Conservation (phyloP, 2,888 invertebrate genomes). For the Tinea trinotella region DNA sequence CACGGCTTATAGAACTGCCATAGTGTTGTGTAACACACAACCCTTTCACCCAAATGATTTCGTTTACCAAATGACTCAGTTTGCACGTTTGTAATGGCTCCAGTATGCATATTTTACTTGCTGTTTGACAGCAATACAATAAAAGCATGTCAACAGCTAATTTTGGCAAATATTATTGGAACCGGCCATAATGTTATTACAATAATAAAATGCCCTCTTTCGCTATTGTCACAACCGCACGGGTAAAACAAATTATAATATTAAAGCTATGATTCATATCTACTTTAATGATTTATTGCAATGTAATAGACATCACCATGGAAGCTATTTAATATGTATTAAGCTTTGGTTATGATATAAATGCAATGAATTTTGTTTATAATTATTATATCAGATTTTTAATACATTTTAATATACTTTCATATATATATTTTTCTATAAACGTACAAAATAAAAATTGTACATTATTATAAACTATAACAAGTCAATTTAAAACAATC, state of each 20-base stretch:
- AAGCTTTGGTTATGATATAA: neutral
- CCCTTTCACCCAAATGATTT: no score
- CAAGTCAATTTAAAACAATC: no score
- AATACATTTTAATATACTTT: no score
- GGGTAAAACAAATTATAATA: neutral
- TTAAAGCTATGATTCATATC: neutral
- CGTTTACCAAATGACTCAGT: no score
- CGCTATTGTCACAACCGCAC: neutral
- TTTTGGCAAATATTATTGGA: neutral
- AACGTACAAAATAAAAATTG: neutral
- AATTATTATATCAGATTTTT: no score
- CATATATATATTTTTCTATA: neutral
- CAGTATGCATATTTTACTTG: neutral
- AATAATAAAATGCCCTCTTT: neutral
- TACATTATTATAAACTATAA: no score
- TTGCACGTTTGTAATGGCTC: no score
- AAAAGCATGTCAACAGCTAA: neutral
- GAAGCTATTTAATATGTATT: neutral
- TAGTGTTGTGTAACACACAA: no score
- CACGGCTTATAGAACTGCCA: no score
- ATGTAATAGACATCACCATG: neutral
- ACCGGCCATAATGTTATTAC: neutral
- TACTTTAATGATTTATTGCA: neutral
- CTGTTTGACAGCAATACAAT: neutral
- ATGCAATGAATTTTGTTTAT: no score